Conservation (phyloP, 1,140 invertebrate genomes). For the Anadara kagoshimensis region DNA sequence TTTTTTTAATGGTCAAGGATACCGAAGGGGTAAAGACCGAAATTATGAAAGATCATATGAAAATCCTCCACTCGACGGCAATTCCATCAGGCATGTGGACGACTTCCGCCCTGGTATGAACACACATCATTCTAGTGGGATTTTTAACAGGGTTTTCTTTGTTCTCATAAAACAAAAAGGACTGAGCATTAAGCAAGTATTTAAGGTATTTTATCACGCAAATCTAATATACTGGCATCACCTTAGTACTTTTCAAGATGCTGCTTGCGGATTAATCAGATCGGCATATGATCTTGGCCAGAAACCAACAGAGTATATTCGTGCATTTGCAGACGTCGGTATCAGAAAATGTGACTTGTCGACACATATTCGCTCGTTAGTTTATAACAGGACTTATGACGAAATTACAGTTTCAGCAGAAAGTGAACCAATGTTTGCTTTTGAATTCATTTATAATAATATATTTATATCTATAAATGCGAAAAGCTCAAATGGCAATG, state of each 20-base stretch:
- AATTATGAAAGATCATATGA: conserved; percentile 8
- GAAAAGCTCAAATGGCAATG: no score
- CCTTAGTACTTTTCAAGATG: conserved; percentile 34
- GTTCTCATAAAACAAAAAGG: conserved; percentile 1
- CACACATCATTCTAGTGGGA: conserved; percentile 47
- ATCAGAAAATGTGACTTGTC: conserved; percentile 37
- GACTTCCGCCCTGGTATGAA: conserved; percentile 37
- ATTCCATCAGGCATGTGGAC: conserved; percentile 43
- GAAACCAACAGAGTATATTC: neutral
- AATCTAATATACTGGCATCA: conserved; percentile 54
- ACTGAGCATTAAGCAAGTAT: conserved; percentile 27
- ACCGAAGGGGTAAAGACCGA: no score
- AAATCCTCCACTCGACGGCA: conserved; percentile 9
- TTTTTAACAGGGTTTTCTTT: conserved; percentile 52
- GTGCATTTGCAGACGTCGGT: conserved; percentile 38
- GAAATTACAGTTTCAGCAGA: no score
- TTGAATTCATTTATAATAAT: no score
- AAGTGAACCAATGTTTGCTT: no score
- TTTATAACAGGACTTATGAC: no score
- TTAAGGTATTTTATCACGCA: conserved; percentile 47
- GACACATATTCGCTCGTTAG: conserved; percentile 11
- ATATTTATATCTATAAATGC: no score
- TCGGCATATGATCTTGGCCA: conserved; percentile 50
- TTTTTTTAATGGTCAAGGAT: conserved; percentile 9
- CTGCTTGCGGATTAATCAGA: conserved; percentile 51